Conservation (phyloP, 2,888 invertebrate genomes). For the Zele albiditarsus region DNA sequence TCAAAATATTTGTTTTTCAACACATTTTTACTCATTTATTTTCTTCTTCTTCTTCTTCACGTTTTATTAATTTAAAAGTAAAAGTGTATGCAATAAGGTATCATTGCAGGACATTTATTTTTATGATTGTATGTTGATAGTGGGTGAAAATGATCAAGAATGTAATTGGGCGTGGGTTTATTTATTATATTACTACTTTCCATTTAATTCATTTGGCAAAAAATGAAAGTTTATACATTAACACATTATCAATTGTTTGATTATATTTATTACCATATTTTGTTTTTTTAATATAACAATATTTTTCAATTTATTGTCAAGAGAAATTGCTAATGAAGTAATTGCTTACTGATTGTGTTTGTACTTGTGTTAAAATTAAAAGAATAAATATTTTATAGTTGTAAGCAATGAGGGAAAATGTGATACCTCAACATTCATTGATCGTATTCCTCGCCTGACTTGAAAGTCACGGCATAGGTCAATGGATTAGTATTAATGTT, state of each 20-base stretch:
- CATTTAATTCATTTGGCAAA: not conserved
- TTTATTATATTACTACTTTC: not conserved
- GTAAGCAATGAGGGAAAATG: not conserved
- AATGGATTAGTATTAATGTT: slow-evolving; percentile 9
- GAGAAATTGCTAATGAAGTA: too few relatives aligned
- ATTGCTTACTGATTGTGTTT: too few relatives aligned
- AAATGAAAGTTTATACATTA: not conserved
- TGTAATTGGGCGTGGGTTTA: not conserved
- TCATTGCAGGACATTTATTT: not conserved
- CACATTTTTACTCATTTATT: not conserved
- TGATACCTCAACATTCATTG: slow-evolving; percentile 14
- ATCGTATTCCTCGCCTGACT: not conserved
- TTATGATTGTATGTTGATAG: not conserved
- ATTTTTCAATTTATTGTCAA: not conserved
- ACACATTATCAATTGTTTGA: not conserved
- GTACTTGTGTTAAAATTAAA: not conserved
- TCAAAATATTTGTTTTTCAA: slow-evolving; percentile 2
- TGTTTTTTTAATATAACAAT: not conserved
- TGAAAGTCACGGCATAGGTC: slow-evolving; percentile 53
- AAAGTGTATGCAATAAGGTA: not conserved
- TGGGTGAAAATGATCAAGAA: not conserved
- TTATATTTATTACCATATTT: not conserved
- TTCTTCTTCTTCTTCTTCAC: too few relatives aligned
- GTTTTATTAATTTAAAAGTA: not conserved
- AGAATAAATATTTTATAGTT: not conserved